Evolutionary conservation across 2,113 vertebrate species (phyloP), one percentile per base, ranked within the genome.

Genomic region (Bolborhynchus lineola): DNA sequence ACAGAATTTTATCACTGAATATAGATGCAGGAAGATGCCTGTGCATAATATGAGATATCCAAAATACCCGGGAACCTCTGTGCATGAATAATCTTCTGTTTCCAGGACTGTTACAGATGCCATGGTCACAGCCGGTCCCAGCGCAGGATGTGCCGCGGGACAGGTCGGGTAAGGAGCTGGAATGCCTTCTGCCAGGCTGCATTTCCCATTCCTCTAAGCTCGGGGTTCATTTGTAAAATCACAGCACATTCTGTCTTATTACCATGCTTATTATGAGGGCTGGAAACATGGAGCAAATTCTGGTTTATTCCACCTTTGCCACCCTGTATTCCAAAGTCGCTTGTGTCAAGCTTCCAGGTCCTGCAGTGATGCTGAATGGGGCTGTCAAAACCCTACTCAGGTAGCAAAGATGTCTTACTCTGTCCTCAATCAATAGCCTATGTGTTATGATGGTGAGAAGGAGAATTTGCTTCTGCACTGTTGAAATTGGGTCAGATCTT

Each of bases 71-170:
- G 64, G 82, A 62, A 67, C 68, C 44, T 37, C 16, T 26, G 55
- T 6, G 74, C 53, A 17, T 31, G 31, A 46, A 9, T 3, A 17
- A 7, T 4, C 1, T 75, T 75, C 79, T 35, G 26, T 35, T 95
- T 78, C 26, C 89, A 98, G 98, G 46, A 87, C 29, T 98, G 98
- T 44, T 98, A 98, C 97, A 97, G 95, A 16, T 98, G 98, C 63
- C 94, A 88, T 0, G 98, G 98, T 26, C 97, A 81, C 4, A 97
- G 98, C 13, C 88, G 94, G 60, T 94, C 97, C 69, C 97, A 97
- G 74, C 97, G 98, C 14, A 47, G 70, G 1, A 20, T 52, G 80
- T 98, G 98, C 72, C 90, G 79, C 0, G 98, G 99, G 11, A 78
- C 96, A 37, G 98, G 98, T 10, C 26, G 24, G 97, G 98, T 99